Conservation (phyloP, 37 sponge, comb jelly and placozoan species). For the Beroe forskalii region DNA sequence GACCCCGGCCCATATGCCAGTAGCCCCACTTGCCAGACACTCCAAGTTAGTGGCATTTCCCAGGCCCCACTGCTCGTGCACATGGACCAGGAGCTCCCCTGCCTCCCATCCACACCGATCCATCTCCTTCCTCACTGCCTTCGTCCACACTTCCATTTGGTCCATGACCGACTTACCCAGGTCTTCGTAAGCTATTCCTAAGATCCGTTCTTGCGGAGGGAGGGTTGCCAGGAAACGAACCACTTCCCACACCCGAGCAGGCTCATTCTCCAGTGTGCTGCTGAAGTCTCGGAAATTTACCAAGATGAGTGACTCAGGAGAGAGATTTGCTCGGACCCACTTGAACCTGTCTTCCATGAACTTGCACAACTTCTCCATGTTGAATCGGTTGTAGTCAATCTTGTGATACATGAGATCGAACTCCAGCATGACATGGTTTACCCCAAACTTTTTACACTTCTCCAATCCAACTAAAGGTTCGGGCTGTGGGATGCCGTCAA, state of each 20-base stretch:
- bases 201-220: conserved; percentile 68
- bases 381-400: conserved; percentile 67
- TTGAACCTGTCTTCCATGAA: conserved; percentile 71
- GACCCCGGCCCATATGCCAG: conserved; percentile 85
- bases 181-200: conserved; percentile 78
- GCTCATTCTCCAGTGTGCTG: conserved; percentile 68
- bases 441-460: conserved; percentile 75
- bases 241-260: conserved; percentile 71
- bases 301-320: conserved; percentile 68
- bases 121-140: conserved; percentile 72
- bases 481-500: conserved; percentile 67
- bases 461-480: conserved; percentile 21
- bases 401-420: conserved; percentile 67
- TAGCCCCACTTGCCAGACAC: conserved; percentile 77
- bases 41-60: conserved; percentile 72
- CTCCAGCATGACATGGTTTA: conserved; percentile 77
- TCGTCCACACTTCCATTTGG: conserved; percentile 80
- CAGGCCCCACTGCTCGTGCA: conserved; percentile 87
- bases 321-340: conserved; percentile 67
- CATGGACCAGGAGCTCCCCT: conserved; percentile 74
- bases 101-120: conserved; percentile 72
- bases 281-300: conserved; percentile 83
- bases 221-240: conserved; percentile 70
- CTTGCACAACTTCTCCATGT: conserved; percentile 69
- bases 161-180: conserved; percentile 78